Evolutionary conservation across 2,888 invertebrate species (phyloP).

Genomic region (Phortica magna): DNA sequence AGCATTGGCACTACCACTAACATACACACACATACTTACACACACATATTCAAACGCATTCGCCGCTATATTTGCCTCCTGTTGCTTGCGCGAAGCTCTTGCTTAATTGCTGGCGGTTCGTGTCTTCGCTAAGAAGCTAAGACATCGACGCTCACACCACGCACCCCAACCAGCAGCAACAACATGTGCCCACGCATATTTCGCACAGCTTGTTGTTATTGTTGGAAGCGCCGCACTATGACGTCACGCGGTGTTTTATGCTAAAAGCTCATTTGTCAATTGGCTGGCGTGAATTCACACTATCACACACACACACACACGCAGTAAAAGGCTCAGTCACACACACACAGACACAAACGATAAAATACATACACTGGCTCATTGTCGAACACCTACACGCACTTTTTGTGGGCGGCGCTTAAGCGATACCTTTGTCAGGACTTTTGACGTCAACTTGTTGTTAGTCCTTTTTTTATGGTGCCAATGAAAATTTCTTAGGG

Average conservation of each 20-base stretch:
- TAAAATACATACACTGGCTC: too few species aligned
- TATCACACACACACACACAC: not conserved
- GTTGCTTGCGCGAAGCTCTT: slow-evolving; percentile 13
- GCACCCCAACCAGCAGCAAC: not conserved
- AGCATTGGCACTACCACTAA: not conserved
- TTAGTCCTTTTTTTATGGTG: not conserved
- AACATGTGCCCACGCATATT: not conserved
- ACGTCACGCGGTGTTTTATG: not conserved
- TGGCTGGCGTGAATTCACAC: not conserved
- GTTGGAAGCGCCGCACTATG: not conserved
- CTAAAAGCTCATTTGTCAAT: slow-evolving; percentile 22
- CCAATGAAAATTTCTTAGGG: too few species aligned
- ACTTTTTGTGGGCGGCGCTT: slow-evolving; percentile 62
- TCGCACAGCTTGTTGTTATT: not conserved
- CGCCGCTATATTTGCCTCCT: slow-evolving; percentile 2
- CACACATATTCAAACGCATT: not conserved
- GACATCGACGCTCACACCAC: not conserved
- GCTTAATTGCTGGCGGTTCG: not conserved
- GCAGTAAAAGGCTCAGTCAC: not conserved
- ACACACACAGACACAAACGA: not conserved
- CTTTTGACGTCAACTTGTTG: not conserved
- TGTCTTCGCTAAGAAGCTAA: not conserved
- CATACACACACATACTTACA: not conserved
- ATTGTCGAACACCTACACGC: slow-evolving; percentile 53
- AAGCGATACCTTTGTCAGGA: not conserved